These are phyloP conservation scores for Hypotaenidia philippensis DNA, from an alignment of 2,797 vertebrate species.

Conservation along the genomic window DNA sequence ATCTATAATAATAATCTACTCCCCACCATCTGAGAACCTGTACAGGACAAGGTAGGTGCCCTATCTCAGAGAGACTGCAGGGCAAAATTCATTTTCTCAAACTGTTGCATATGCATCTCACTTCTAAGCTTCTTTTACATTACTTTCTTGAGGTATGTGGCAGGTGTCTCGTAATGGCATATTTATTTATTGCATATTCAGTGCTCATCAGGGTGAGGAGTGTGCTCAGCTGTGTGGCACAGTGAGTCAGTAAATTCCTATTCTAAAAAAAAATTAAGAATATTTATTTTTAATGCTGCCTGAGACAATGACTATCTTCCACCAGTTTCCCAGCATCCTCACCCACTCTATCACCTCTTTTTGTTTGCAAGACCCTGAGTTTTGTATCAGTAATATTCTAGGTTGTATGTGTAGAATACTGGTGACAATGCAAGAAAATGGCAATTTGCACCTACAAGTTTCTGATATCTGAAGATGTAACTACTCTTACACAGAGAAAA, in stretches of 20 bases:
- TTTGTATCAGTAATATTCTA: background rate
- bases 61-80: background rate
- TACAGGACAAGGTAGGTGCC: background rate
- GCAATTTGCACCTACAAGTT: background rate
- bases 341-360: background rate
- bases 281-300: background rate
- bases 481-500: background rate
- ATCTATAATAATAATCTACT: too few relatives aligned
- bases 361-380: background rate
- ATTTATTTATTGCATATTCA: slow-evolving; percentile 13
- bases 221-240: background rate
- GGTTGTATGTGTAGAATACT: background rate
- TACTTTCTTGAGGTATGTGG: background rate
- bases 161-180: background rate
- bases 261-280: background rate
- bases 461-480: background rate
- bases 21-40: background rate
- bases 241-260: background rate
- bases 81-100: background rate
- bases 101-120: background rate
- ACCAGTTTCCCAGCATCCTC: background rate
- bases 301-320: background rate
- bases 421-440: background rate
- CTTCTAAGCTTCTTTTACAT: background rate
- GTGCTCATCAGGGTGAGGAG: background rate